Percentiles rank a stretch among this genome's conserved stretches.
Evolutionary conservation across 2,113 vertebrate species (phyloP).

Genomic region (Lophotis ruficrista): DNA sequence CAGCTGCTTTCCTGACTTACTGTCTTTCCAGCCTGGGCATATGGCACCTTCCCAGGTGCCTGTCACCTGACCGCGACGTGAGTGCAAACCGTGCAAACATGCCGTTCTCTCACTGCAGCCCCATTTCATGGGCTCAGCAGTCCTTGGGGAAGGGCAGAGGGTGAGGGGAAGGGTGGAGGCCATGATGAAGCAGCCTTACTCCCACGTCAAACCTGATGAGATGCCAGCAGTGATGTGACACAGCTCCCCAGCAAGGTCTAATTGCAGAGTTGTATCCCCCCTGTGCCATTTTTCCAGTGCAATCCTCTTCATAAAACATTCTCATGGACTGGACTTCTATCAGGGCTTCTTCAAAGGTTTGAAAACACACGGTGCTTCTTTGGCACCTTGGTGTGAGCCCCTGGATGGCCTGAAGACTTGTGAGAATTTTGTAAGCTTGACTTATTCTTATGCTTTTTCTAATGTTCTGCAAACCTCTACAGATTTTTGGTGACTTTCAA

Average conservation of each 20-base stretch:
- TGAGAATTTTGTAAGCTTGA: not conserved
- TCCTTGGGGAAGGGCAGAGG: not conserved
- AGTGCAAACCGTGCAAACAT: not conserved
- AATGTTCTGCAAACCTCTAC: not conserved
- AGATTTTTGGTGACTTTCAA: not conserved
- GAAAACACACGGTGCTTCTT: not conserved
- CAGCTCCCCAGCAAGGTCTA: not conserved
- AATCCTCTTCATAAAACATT: not conserved
- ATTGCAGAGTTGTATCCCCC: not conserved
- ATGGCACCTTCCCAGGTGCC: not conserved
- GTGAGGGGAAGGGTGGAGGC: not conserved
- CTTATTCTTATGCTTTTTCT: not conserved
- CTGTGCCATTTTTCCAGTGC: not conserved
- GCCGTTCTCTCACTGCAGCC: not conserved
- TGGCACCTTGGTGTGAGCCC: not conserved
- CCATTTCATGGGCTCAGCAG: not conserved
- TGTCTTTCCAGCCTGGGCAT: not conserved
- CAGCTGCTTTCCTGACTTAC: not conserved
- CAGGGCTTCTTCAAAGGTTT: not conserved
- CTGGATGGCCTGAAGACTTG: not conserved
- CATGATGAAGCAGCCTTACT: not conserved
- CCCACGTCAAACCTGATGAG: not conserved
- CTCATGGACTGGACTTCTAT: not conserved
- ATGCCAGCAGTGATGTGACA: not conserved
- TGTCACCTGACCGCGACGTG: accelerated